Percentiles rank a stretch among this genome's conserved stretches.
phyloP scores from a whole-genome alignment of 2,113 vertebrate genomes.

The Calidris pygmaea region DNA sequence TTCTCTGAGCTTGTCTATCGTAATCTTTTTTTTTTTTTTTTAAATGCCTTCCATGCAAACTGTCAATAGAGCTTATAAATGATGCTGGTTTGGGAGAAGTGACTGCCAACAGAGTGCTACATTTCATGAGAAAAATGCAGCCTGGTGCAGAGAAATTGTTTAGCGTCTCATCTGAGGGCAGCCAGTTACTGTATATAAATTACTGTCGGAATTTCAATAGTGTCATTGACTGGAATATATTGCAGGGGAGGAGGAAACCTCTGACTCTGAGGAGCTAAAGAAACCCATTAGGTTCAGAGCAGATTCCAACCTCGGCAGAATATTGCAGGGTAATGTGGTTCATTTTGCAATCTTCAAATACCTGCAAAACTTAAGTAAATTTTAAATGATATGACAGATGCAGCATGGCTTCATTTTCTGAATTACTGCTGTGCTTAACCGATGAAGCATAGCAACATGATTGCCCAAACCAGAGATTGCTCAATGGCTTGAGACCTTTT shows the following conservation, averaged over 20 bases:
- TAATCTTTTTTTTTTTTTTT: neutral
- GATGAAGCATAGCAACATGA: constrained; percentile 56
- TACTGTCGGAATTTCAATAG: neutral
- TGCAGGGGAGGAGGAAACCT: neutral
- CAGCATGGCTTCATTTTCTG: constrained; percentile 53
- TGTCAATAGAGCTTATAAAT: neutral
- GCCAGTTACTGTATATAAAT: constrained; percentile 38
- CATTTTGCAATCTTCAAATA: constrained; percentile 50
- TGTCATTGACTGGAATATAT: constrained; percentile 36
- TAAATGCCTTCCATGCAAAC: neutral
- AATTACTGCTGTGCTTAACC: constrained; percentile 63
- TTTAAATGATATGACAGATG: constrained; percentile 16
- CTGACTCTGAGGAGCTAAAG: neutral
- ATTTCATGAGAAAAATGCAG: constrained; percentile 15
- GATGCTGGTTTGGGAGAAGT: neutral
- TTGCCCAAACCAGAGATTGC: constrained; percentile 71
- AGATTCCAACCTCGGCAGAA: neutral
- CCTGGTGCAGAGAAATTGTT: neutral
- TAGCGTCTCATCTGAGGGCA: neutral
- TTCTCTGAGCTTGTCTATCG: neutral
- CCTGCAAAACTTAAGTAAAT: constrained; percentile 57
- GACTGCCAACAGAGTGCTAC: neutral
- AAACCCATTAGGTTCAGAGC: neutral
- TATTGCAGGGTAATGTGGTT: neutral
- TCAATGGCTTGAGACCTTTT: constrained; percentile 65